phyloP scores from a whole-genome alignment of 1,140 invertebrate genomes.

The Apis laboriosa region DNA sequence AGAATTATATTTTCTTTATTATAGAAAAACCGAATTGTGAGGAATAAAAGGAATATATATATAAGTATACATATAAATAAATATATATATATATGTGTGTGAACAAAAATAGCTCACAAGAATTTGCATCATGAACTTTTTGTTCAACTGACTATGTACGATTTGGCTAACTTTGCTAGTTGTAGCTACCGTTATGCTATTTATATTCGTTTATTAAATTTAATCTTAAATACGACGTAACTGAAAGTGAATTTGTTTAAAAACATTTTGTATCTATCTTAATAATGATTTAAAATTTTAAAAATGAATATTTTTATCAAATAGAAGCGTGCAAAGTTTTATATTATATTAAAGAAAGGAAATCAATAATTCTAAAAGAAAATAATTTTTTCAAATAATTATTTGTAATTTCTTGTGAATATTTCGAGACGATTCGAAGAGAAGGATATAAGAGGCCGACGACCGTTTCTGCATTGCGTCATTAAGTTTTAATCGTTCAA shows the following conservation, averaged over 20 bases:
- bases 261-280: neutral
- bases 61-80: neutral
- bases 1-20: too few relatives aligned
- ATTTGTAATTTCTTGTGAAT: neutral
- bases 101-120: conserved; percentile 18
- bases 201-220: conserved; percentile 40
- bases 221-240: conserved; percentile 19
- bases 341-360: neutral
- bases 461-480: conserved; percentile 20
- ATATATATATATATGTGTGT: neutral
- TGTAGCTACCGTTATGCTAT: conserved; percentile 11
- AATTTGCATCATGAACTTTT: conserved; percentile 31
- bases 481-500: conserved; percentile 53
- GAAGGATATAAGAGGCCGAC: conserved; percentile 54
- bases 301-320: neutral
- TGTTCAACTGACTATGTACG: neutral
- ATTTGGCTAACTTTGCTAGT: conserved; percentile 3
- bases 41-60: neutral
- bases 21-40: neutral
- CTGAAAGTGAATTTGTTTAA: neutral
- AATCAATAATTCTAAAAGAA: neutral
- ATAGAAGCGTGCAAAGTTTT: neutral
- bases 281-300: neutral
- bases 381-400: neutral
- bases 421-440: conserved; percentile 20